phyloP scores from a whole-genome alignment of 2,797 vertebrate genomes.

The Gallinago solitaria region DNA sequence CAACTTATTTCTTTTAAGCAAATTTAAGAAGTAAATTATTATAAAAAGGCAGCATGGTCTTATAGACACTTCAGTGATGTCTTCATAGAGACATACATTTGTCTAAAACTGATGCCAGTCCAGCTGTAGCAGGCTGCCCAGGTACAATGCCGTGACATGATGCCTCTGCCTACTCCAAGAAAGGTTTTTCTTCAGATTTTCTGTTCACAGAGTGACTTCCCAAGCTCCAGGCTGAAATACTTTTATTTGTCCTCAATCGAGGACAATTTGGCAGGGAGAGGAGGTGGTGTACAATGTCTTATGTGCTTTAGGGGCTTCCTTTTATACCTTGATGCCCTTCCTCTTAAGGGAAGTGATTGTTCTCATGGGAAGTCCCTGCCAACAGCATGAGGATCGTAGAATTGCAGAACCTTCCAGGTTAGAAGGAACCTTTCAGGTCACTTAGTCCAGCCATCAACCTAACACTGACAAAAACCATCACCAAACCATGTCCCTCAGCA shows the following conservation, averaged over 20 bases:
- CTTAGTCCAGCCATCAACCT: no score
- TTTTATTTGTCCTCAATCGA: background rate
- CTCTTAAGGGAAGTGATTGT: background rate
- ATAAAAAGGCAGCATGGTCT: background rate
- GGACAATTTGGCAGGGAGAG: background rate
- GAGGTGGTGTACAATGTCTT: background rate
- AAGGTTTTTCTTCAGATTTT: background rate
- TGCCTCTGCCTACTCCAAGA: background rate
- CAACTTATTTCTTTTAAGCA: background rate
- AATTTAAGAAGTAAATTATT: background rate
- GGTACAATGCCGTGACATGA: fast-evolving
- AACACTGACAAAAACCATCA: no score
- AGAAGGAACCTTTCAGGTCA: no score
- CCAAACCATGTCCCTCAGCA: no score
- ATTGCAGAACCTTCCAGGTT: no score
- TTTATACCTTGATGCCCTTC: background rate
- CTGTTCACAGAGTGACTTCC: background rate
- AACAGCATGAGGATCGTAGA: background rate
- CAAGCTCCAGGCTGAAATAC: background rate
- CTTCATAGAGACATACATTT: background rate
- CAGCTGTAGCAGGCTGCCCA: background rate
- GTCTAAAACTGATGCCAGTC: background rate
- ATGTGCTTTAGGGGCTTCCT: background rate
- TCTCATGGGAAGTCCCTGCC: background rate
- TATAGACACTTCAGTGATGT: background rate